Conservation (phyloP, 92 coral and sea anemone genomes). For the Epizoanthus ramosus region DNA sequence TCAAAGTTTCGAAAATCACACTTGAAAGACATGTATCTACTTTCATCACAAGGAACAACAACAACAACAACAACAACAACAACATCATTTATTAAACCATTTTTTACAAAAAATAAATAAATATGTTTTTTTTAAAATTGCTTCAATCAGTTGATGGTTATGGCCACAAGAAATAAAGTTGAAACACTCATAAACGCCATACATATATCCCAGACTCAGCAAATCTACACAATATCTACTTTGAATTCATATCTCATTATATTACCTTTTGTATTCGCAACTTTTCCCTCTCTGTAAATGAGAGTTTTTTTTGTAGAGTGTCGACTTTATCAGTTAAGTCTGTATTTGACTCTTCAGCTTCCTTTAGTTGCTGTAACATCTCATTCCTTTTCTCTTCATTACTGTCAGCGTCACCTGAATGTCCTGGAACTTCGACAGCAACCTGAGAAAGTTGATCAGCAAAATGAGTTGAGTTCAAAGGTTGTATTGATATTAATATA, state of each 20-base stretch:
- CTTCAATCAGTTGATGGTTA: not conserved
- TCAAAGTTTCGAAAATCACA: no score
- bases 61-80: no score
- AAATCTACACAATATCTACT: not conserved
- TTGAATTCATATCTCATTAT: not conserved
- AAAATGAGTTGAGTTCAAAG: not conserved
- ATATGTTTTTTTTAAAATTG: not conserved
- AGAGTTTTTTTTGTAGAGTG: conserved; percentile 64
- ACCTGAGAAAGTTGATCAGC: not conserved
- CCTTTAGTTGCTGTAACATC: conserved; percentile 52
- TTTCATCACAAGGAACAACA: no score
- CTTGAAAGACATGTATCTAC: no score
- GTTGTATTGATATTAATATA: no score
- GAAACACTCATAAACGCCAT: no score
- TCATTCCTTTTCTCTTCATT: not conserved
- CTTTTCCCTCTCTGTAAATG: conserved; percentile 82
- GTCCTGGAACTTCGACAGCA: not conserved
- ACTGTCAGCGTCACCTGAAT: not conserved
- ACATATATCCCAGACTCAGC: not conserved
- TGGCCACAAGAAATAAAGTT: no score
- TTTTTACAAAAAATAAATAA: no score
- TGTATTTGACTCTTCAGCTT: conserved; percentile 55
- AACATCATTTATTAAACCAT: no score
- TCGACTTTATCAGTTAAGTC: conserved; percentile 56
- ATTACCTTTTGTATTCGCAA: conserved; percentile 67